Base-by-base conservation (phyloP, 2,888 invertebrate species). In the Eilema caniola region DNA sequence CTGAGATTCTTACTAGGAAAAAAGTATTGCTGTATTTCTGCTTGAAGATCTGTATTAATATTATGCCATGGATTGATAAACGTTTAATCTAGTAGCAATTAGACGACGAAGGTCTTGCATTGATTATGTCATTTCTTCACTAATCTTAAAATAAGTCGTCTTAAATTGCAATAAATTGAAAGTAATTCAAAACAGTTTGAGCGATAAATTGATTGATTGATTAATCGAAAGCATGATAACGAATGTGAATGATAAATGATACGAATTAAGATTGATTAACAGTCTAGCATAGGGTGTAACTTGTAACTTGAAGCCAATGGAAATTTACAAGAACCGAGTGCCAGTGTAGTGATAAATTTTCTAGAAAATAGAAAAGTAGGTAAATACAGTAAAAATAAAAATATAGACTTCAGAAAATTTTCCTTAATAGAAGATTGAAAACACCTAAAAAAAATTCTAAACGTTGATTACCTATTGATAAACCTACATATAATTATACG, bases 131-230 rank as follows among this genome's bases (percentile, higher is more conserved):
- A 47, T 61, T 67, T 60, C n/a, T 41, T 41, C 47, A 47, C 12
- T 47, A 62, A 62, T 20, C 11, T 37, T 63, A 20, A 59, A 31
- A 69, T 59, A 33, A 64, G 47, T 7, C 7, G 14, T 24, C 57
- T 70, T 47, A 57, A 70, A 70, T 70, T 53, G 33, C 68, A 62
- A 70, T 62, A 33, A 67, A 70, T 74, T 79, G 70, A 62, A 72
- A 69, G 56, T 67, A 53, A 75, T 63, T 62, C 66, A 57, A 70
- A 56, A 25, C 53, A 47, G 28, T 60, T 66, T 65, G 71, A 68
- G 23, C 25, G 69, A 70, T 71, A 72, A 73, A 76, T 76, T 76
- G 71, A 83, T 79, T 79, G 72, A 82, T 74, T 77, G 75, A 80
- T 80, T 82, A 77, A 79, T 79, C 76, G 78, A 74, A 79, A 69